These are phyloP conservation scores for Littorina saxatilis DNA, from an alignment of 1,140 invertebrate species.

Conservation along the genomic window DNA sequence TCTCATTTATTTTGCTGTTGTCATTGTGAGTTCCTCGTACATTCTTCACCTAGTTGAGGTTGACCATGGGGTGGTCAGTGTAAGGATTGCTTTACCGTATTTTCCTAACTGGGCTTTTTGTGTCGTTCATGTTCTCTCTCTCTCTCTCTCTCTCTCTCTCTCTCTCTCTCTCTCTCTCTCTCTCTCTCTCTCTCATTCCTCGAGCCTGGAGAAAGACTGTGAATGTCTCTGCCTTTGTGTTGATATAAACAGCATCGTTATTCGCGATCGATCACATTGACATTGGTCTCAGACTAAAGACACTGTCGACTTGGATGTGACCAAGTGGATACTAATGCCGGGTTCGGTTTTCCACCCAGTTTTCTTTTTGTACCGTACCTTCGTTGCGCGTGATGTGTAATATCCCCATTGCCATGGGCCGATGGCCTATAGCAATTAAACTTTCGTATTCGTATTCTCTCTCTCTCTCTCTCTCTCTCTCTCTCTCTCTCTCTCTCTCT, in stretches of 20 bases:
- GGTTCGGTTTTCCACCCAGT: too few relatives aligned
- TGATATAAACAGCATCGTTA: too few relatives aligned
- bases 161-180: conserved; percentile 24
- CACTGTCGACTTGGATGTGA: too few relatives aligned
- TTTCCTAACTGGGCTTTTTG: neutral
- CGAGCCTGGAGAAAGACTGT: too few relatives aligned
- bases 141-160: conserved; percentile 39
- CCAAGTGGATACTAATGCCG: too few relatives aligned
- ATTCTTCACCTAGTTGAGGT: neutral
- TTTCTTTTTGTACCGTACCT: too few relatives aligned
- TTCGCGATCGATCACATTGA: too few relatives aligned
- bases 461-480: neutral
- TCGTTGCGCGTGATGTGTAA: too few relatives aligned
- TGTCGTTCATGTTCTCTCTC: conserved; percentile 31
- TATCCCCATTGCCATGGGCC: too few relatives aligned
- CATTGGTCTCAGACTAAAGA: too few relatives aligned
- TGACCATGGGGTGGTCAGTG: neutral
- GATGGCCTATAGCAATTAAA: too few relatives aligned
- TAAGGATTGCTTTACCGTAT: neutral
- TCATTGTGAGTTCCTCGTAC: neutral
- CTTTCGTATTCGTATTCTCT: conserved; percentile 16
- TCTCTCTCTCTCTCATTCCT: neutral
- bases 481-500: conserved; percentile 10
- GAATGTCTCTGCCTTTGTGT: too few relatives aligned
- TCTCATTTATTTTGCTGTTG: neutral